Conservation (phyloP, 2,113 vertebrate species). For the Smithornis capensis region DNA sequence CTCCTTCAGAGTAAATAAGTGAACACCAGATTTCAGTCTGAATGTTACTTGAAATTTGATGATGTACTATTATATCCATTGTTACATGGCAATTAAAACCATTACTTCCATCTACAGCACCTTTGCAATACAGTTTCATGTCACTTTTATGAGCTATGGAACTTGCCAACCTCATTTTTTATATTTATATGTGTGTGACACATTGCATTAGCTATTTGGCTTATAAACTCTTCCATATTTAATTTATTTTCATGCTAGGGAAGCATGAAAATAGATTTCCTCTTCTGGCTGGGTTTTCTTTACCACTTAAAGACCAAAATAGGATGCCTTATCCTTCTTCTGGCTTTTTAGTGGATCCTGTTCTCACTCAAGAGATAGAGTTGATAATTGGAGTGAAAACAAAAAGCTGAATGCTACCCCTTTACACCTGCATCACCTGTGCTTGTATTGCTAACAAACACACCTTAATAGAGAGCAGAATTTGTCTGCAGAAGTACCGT, state of each 20-base stretch:
- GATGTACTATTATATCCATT: background rate
- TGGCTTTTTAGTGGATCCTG: background rate
- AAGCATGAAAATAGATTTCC: slow-evolving; percentile 8
- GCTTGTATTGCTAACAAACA: background rate
- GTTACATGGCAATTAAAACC: background rate
- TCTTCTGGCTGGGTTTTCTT: background rate
- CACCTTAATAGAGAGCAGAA: background rate
- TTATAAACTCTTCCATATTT: background rate
- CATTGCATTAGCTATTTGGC: background rate
- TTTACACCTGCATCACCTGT: background rate
- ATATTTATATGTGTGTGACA: background rate
- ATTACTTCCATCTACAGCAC: background rate
- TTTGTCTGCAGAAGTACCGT: background rate
- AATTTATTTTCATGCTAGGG: background rate
- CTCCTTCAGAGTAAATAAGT: background rate
- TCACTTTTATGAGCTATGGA: background rate
- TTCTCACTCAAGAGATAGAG: background rate
- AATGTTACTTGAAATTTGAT: background rate
- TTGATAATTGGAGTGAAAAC: background rate
- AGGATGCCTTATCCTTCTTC: background rate
- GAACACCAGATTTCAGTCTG: background rate
- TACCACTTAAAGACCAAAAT: background rate
- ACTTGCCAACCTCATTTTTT: background rate
- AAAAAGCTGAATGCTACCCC: background rate
- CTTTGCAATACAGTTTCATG: background rate